These are phyloP conservation scores for Caenorhabditis wallacei DNA, from an alignment of 2,888 invertebrate genomes.

Conservation along the genomic window DNA sequence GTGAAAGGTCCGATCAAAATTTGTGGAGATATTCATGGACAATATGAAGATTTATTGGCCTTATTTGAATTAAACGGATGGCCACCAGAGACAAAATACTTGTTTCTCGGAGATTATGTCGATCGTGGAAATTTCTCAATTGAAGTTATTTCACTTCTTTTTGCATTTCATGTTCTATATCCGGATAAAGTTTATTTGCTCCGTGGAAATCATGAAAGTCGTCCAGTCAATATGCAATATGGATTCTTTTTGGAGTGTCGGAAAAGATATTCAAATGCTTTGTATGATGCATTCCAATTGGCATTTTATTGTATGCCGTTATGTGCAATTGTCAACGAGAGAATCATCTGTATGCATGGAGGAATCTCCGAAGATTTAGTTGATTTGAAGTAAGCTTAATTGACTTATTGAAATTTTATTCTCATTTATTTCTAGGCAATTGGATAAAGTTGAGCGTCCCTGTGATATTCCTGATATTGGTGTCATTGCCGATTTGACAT, in stretches of 20 bases:
- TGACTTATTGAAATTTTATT: no score
- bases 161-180: conserved; percentile 87
- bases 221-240: conserved; percentile 86
- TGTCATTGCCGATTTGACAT: conserved; percentile 85
- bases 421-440: conserved; percentile 65
- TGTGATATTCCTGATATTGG: conserved; percentile 86
- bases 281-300: conserved; percentile 76
- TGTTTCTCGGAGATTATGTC: conserved; percentile 90
- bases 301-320: conserved; percentile 97
- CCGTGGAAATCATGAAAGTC: conserved; percentile 97
- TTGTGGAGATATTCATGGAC: conserved; percentile 99
- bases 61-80: conserved; percentile 75
- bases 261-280: conserved; percentile 86
- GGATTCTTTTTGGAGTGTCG: conserved; percentile 86
- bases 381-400: conserved; percentile 88
- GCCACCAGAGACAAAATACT: conserved; percentile 62
- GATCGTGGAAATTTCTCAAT: conserved; percentile 93
- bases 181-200: conserved; percentile 92
- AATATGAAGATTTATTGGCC: conserved; percentile 86
- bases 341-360: conserved; percentile 89
- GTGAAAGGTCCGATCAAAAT: conserved; percentile 98
- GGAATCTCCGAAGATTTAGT: conserved; percentile 85
- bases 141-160: conserved; percentile 87
- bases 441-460: conserved; percentile 86
- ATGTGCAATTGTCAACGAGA: conserved; percentile 93